phyloP scores from a whole-genome alignment of 2,888 invertebrate species.

The Plagiodera versicolora region DNA sequence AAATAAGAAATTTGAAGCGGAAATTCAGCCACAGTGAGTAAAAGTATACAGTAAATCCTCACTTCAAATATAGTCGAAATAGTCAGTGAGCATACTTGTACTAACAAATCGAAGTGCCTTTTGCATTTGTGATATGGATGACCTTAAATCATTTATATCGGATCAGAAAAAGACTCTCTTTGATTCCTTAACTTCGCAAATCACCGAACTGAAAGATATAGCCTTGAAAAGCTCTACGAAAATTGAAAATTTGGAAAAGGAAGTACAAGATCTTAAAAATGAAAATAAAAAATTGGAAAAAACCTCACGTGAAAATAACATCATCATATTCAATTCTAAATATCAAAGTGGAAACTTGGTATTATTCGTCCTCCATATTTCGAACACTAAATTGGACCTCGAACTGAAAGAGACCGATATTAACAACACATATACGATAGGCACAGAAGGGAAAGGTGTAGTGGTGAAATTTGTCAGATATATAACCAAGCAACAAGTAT shows the following conservation, averaged over 20 bases:
- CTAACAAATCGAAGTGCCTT: too few species aligned
- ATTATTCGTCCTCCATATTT: neutral
- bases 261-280: neutral
- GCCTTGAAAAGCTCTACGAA: neutral
- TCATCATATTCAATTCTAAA: neutral
- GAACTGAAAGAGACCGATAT: neutral
- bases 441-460: neutral
- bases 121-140: too few species aligned
- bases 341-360: neutral
- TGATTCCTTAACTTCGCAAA: neutral
- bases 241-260: neutral
- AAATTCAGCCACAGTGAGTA: too few species aligned
- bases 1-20: too few species aligned
- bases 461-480: neutral
- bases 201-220: neutral
- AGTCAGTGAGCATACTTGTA: too few species aligned
- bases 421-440: neutral
- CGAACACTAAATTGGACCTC: neutral
- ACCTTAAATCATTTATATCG: too few species aligned
- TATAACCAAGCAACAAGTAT: neutral
- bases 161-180: neutral
- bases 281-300: neutral
- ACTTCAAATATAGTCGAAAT: too few species aligned
- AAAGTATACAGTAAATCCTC: too few species aligned
- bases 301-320: neutral